These are phyloP conservation scores for Hymenopus coronatus DNA, from an alignment of 2,888 invertebrate genomes.

Conservation along the genomic window DNA sequence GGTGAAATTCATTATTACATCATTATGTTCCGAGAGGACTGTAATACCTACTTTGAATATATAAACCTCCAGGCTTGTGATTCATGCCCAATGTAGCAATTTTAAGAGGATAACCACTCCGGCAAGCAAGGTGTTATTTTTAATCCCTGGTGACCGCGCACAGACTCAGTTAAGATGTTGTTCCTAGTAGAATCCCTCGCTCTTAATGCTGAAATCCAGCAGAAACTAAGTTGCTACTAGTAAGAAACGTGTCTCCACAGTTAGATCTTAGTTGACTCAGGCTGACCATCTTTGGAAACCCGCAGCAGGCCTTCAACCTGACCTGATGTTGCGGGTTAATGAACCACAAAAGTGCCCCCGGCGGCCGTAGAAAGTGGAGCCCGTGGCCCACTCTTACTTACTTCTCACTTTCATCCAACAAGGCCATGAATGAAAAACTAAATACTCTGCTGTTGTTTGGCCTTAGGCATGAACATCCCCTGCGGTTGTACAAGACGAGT, in stretches of 20 bases:
- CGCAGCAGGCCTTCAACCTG: background rate
- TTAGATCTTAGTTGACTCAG: background rate
- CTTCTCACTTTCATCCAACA: background rate
- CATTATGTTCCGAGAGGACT: too few species aligned
- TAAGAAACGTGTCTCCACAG: too few species aligned
- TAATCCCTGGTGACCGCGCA: background rate
- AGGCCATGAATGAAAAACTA: background rate
- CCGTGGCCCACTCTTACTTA: background rate
- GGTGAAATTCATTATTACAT: too few species aligned
- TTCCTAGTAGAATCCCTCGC: background rate
- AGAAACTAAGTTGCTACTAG: too few species aligned
- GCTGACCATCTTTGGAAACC: background rate
- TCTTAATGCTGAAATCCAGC: background rate
- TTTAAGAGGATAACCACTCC: too few species aligned
- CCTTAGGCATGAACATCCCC: background rate
- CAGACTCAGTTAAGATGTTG: background rate
- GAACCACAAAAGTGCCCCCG: background rate
- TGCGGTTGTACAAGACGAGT: background rate
- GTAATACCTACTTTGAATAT: too few species aligned
- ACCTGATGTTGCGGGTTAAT: background rate
- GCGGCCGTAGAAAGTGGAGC: background rate
- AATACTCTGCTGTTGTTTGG: background rate
- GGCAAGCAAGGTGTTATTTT: background rate
- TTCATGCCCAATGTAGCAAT: too few species aligned
- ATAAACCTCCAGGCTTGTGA: too few species aligned